A percentile compares a stretch with the other conserved stretches of the same genome.
phyloP scores from a whole-genome alignment of 2,888 invertebrate genomes.

The Chymomyza amoena region DNA sequence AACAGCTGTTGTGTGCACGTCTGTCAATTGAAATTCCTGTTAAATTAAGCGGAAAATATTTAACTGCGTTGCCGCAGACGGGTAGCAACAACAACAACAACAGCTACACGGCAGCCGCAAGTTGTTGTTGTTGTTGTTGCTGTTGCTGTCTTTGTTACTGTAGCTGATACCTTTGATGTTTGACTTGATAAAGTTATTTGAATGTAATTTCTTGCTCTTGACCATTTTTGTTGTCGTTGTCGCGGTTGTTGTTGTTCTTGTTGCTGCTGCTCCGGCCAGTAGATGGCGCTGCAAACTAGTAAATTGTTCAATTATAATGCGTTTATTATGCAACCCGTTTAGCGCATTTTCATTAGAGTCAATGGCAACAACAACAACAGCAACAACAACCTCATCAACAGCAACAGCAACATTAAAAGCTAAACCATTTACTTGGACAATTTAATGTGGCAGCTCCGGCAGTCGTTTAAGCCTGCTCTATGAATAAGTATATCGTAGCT shows the following conservation, averaged over 20 bases:
- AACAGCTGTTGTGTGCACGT: constrained; percentile 50
- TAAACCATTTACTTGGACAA: constrained; percentile 6
- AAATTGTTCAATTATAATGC: constrained; percentile 77
- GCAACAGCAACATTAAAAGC: constrained; percentile 22
- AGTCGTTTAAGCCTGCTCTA: neutral
- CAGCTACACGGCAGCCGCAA: constrained; percentile 9
- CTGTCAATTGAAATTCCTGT: constrained; percentile 76
- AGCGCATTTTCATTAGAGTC: neutral
- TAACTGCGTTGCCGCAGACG: constrained; percentile 57
- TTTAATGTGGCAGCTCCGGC: constrained; percentile 5
- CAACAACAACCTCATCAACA: constrained; percentile 11
- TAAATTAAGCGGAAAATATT: constrained; percentile 77
- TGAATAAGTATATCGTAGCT: neutral
- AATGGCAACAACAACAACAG: constrained; percentile 16
- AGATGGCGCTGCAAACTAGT: constrained; percentile 60
- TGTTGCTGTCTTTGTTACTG: constrained; percentile 30
- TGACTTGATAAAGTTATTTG: constrained; percentile 64
- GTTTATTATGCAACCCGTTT: constrained; percentile 55
- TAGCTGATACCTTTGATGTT: constrained; percentile 32
- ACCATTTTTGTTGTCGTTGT: constrained; percentile 9
- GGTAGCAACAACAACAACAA: constrained; percentile 10
- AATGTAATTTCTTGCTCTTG: constrained; percentile 45
- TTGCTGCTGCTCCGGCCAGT: neutral
- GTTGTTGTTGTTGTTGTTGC: constrained; percentile 26
- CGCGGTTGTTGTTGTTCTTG: constrained; percentile 7